These are phyloP conservation scores for Prunella himalayana DNA, from an alignment of 2,113 vertebrate species.

Conservation along the genomic window DNA sequence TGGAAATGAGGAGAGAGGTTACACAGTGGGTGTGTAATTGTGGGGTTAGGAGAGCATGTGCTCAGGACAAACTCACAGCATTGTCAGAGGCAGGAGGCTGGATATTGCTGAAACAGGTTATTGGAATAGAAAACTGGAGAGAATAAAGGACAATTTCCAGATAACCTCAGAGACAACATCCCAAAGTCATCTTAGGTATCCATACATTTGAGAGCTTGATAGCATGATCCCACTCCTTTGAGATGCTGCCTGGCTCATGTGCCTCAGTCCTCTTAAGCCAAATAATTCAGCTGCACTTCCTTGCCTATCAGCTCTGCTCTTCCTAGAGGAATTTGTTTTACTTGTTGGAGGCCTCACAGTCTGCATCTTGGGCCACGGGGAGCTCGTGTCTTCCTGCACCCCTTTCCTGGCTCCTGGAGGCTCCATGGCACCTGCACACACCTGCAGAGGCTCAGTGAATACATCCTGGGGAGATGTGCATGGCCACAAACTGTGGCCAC, in stretches of 20 bases:
- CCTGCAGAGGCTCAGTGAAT: not conserved
- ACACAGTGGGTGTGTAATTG: no score
- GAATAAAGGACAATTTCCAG: not conserved
- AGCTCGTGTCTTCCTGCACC: not conserved
- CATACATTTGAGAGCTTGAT: not conserved
- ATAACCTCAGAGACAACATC: not conserved
- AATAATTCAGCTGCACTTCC: not conserved
- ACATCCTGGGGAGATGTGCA: not conserved
- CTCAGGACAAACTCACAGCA: not conserved
- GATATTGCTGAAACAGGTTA: not conserved
- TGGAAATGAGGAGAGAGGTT: not conserved
- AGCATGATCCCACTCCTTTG: not conserved
- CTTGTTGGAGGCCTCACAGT: not conserved
- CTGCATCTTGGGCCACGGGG: rapidly evolving
- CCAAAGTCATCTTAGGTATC: not conserved
- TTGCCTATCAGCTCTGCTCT: not conserved
- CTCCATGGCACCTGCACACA: not conserved
- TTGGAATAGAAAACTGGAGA: not conserved
- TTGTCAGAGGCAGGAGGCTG: not conserved
- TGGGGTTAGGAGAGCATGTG: not conserved
- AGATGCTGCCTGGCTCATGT: not conserved
- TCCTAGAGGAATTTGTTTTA: not conserved
- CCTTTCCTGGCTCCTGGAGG: not conserved
- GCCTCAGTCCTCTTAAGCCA: not conserved
- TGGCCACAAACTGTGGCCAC: not conserved